These are phyloP conservation scores for Acanthosepion esculentum DNA, from an alignment of 2,888 invertebrate species.

Conservation along the genomic window DNA sequence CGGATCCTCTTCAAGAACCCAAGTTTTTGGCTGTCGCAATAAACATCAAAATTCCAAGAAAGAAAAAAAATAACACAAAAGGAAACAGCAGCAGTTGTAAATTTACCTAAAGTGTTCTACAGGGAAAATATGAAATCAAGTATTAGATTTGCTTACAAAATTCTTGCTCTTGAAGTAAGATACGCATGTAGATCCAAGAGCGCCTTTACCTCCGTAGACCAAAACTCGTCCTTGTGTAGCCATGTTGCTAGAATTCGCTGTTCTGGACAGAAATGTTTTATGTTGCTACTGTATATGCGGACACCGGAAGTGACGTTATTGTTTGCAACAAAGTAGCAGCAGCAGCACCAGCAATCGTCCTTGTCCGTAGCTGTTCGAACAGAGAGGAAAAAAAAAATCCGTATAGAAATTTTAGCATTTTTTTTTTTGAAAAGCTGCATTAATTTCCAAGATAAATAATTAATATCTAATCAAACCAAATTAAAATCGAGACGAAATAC, in stretches of 20 bases:
- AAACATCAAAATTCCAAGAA: background rate
- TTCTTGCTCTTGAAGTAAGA: constrained; percentile 90
- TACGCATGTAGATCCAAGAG: constrained; percentile 91
- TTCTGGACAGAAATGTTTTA: background rate
- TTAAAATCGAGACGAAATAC: background rate
- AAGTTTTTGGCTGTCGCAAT: too few species aligned
- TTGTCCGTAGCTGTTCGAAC: background rate
- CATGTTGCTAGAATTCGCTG: constrained; percentile 47
- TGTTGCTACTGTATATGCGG: background rate
- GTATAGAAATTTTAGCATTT: background rate
- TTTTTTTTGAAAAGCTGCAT: background rate
- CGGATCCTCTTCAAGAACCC: too few species aligned
- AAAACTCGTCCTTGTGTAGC: constrained; percentile 78
- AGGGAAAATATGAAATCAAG: background rate
- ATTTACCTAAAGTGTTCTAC: background rate
- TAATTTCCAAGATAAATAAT: background rate
- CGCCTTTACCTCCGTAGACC: constrained; percentile 96
- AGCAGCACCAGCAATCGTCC: background rate
- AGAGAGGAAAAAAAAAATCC: background rate
- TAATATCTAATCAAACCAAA: background rate
- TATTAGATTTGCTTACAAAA: constrained; percentile 82
- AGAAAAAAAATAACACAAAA: background rate
- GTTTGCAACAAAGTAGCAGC: background rate
- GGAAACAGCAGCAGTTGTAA: background rate
- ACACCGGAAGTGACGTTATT: constrained; percentile 3